A percentile compares a stretch with the other conserved stretches of the same genome.
phyloP scores from a whole-genome alignment of 1,140 invertebrate genomes.

The Eurosta solidaginis region DNA sequence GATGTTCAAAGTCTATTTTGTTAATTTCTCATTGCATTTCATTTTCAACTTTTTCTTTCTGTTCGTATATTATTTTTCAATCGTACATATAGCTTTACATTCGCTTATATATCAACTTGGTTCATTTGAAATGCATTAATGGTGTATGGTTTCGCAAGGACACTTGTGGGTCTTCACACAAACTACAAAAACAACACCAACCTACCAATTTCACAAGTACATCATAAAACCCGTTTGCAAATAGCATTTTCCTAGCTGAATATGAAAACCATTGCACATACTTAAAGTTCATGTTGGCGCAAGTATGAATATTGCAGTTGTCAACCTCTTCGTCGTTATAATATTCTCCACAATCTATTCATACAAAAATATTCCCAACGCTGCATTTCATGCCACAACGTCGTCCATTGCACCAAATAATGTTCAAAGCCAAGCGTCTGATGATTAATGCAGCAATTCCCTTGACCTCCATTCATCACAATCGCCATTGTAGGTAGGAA shows the following conservation, averaged over 20 bases:
- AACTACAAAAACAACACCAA: not conserved
- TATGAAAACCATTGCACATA: not conserved
- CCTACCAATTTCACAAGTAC: too few relatives aligned
- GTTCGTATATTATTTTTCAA: too few relatives aligned
- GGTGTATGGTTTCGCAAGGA: not conserved
- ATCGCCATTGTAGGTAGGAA: not conserved
- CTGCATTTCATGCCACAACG: not conserved
- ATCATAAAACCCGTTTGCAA: not conserved
- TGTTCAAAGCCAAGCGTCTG: not conserved
- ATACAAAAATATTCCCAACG: not conserved
- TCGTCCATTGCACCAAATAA: constrained; percentile 5
- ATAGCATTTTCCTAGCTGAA: not conserved
- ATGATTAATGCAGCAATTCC: constrained; percentile 22
- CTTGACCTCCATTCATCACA: constrained; percentile 12
- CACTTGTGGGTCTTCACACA: not conserved
- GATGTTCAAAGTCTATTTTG: too few relatives aligned
- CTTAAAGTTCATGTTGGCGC: too few relatives aligned
- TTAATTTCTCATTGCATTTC: too few relatives aligned
- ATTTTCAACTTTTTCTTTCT: too few relatives aligned
- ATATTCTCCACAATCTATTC: not conserved
- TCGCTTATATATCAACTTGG: too few relatives aligned
- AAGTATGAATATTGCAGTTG: too few relatives aligned
- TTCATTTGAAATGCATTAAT: too few relatives aligned
- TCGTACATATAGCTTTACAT: too few relatives aligned
- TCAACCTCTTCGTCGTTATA: too few relatives aligned